Base-by-base conservation (phyloP, 2,113 vertebrate species). In the Sprattus sprattus region DNA sequence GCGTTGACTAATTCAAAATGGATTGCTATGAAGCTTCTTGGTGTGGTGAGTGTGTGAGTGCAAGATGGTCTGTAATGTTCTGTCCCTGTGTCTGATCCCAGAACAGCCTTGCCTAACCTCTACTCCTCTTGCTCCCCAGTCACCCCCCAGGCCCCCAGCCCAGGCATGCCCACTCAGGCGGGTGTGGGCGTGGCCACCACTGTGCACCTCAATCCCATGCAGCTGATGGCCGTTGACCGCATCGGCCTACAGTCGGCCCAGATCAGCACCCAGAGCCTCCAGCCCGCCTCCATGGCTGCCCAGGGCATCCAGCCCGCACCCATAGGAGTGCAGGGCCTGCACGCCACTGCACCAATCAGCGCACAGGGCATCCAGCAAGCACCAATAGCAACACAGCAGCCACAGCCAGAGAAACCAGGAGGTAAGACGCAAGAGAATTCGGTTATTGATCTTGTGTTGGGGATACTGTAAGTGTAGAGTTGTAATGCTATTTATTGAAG, bases 141-240 rank as follows among this genome's bases (percentile, higher is more conserved):
- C 90, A 97, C 98, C 87, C 97, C 98, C 91, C 97, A 99, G 93
- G 97, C 97, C 0, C 97, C 97, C 22, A 99, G 96, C 91, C 97
- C 98, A 0, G 96, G 96, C 1, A 95, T 99, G 90, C 96, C 98
- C 0, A 95, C 96, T n/a, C 97, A 97, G 87, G 94, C 96, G 0
- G 96, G 97, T 0, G 97, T 98, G 0, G 97, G 97, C 0, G 97
- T 99, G 87, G 97, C 98, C 4, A 98, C 98, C 81, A 97, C 98
- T 0, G 97, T 99, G 83, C 98, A 99, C 92, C 94, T 99, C 22
- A 99, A 99, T 89, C 97, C 95, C 92, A 99, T 99, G 98, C 98
- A 99, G 93, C 92, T 99, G 91, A 99, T 99, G 97, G 96, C 98
- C 0, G 97, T 99, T 0, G 98, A 99, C 44, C 97, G 98, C 85